A percentile compares a stretch with the other conserved stretches of the same genome.
Evolutionary conservation across 2,113 vertebrate species (phyloP).

Genomic region (Nycticorax nycticorax): DNA sequence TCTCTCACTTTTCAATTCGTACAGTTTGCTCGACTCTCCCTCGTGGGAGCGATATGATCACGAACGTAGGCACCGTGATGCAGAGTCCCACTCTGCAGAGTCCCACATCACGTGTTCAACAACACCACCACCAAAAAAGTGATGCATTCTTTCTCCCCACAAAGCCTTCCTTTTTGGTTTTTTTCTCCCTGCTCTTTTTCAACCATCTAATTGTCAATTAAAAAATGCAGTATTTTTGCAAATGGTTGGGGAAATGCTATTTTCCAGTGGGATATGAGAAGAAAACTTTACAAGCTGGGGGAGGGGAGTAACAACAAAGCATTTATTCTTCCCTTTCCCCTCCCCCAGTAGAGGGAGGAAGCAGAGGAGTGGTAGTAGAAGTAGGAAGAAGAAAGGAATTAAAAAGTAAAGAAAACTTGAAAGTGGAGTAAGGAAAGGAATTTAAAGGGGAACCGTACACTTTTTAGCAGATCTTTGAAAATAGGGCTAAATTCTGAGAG

Average conservation of each 20-base stretch:
- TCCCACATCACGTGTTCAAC: not conserved
- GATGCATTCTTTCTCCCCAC: not conserved
- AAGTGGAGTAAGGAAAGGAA: not conserved
- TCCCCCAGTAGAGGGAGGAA: constrained; percentile 59
- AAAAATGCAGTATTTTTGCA: not conserved
- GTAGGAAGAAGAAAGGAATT: constrained; percentile 66
- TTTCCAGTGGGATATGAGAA: constrained; percentile 16
- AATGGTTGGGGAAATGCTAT: not conserved
- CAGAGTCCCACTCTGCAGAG: not conserved
- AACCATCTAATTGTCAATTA: not conserved
- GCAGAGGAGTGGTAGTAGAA: constrained; percentile 38
- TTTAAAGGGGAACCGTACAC: not conserved
- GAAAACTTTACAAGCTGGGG: constrained; percentile 28
- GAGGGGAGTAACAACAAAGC: constrained; percentile 64
- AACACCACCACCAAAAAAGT: not conserved
- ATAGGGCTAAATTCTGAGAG: not conserved
- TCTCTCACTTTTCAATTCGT: not conserved
- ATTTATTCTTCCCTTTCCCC: constrained; percentile 59
- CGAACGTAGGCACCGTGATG: not conserved
- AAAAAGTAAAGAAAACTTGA: constrained; percentile 48
- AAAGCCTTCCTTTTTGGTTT: not conserved
- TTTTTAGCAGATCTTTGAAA: not conserved
- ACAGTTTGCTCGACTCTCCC: not conserved
- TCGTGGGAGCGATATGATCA: not conserved
- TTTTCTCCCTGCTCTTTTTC: not conserved